A percentile compares a stretch with the other conserved stretches of the same genome.
These are phyloP conservation scores for Ctenodactylus gundi DNA, from an alignment of 2,113 vertebrate species.

Conservation along the genomic window DNA sequence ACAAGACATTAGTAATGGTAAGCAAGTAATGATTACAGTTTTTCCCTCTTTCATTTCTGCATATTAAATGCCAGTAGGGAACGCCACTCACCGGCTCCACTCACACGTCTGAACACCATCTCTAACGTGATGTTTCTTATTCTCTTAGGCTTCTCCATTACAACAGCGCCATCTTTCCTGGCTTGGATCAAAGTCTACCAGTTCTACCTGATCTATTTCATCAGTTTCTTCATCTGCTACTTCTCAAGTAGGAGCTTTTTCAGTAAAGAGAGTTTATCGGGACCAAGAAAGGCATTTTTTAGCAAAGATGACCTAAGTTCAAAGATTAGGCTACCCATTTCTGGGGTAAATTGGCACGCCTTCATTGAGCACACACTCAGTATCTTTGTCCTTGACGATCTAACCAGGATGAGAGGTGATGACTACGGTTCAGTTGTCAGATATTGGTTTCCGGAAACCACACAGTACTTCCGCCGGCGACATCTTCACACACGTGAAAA, in stretches of 20 bases:
- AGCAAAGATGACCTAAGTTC: slow-evolving; percentile 97
- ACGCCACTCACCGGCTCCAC: slow-evolving; percentile 72
- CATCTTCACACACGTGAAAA: slow-evolving; percentile 93
- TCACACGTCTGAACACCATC: slow-evolving; percentile 96
- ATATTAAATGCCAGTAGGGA: slow-evolving; percentile 78
- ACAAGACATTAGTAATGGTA: slow-evolving; percentile 78
- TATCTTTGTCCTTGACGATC: slow-evolving; percentile 94
- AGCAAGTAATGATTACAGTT: slow-evolving; percentile 73
- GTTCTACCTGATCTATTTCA: slow-evolving; percentile 97
- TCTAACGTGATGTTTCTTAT: slow-evolving; percentile 92
- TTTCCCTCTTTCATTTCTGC: slow-evolving; percentile 83
- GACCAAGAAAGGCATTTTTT: slow-evolving; percentile 92
- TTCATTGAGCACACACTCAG: slow-evolving; percentile 94
- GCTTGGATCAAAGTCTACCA: slow-evolving; percentile 95
- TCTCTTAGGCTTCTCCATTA: slow-evolving; percentile 90
- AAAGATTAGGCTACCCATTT: slow-evolving; percentile 95
- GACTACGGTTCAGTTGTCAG: slow-evolving; percentile 95
- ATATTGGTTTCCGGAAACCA: slow-evolving; percentile 95
- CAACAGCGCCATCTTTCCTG: slow-evolving; percentile 88
- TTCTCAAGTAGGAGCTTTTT: slow-evolving; percentile 91
- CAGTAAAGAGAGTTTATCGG: slow-evolving; percentile 91
- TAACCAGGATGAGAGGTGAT: slow-evolving; percentile 96
- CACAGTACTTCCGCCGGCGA: slow-evolving; percentile 95
- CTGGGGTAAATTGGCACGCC: slow-evolving; percentile 97
- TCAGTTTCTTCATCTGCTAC: slow-evolving; percentile 88